Evolutionary conservation across 2,888 invertebrate genomes (phyloP), one percentile per base, ranked within the genome.

Genomic region (Rutpela maculata): DNA sequence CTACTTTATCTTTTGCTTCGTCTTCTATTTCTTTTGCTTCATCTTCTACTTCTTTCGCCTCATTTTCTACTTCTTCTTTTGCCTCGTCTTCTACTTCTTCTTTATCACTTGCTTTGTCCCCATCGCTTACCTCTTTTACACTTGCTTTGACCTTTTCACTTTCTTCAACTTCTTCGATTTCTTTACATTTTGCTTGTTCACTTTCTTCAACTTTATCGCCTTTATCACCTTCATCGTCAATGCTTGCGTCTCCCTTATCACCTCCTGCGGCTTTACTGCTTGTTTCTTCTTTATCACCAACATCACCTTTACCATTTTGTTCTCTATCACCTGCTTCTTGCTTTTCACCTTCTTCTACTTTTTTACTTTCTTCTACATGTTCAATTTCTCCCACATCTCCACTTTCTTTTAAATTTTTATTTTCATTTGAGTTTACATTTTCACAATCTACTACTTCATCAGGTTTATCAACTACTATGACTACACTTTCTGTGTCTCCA

Each of bases 311-410:
- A 38, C 31, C 71, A 31, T 31, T 56, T 4, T 43, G 11, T 67
- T 80, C 70, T 59, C 65, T 60, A 31, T 68, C 50, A 65, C 31
- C 73, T 38, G 15, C 69, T 66, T 60, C 70, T 50, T 18, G 26
- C 56, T 63, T 19, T n/a, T 75, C 73, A n/a, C 57, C 56, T 56
- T 4, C 15, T 50, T n/a, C n/a, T n/a, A n/a, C 50, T 50, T 1
- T 4, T 15, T 50, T n/a, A 6, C 50, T 50, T 50, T 15, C n/a
- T 5, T n/a, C 43, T 12, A 43, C 12, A 43, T 12, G 43, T 11
- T 43, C 31, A 35, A 7, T 35, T 35, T 7, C 43, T 15, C 2
- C 50, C 15, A 5, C 50, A n/a, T 50, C n/a, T n/a, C 15, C 50
- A 50, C 50, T 50, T 50, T 50, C 50, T 1, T 50, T 50, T 50